Base-by-base conservation (phyloP, 1,140 invertebrate species). In the Diabrotica virgifera region DNA sequence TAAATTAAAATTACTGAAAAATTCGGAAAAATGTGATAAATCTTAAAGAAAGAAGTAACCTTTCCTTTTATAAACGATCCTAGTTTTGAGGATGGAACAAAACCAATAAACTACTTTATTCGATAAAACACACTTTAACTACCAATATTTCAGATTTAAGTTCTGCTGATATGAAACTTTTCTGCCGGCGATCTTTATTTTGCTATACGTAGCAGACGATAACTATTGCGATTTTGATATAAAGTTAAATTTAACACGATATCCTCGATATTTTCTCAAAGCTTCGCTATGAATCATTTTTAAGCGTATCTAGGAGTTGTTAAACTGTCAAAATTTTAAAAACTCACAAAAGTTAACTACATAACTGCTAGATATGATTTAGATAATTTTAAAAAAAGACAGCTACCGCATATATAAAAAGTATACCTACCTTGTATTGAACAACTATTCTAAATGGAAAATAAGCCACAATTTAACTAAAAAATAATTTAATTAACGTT, bases 81-180 rank as follows among this genome's bases (percentile, higher is more conserved):
- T 24, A 24, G 24, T 24, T 46, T 46, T 46, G 8, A n/a, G 40
- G 8, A 10, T n/a, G n/a, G 50, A 60, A 67, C 50, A 51, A 62
- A 60, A 67, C 59, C 57, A 64, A 67, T 64, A 67, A 67, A 59
- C 59, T 52, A 50, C 52, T 55, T 58, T 67, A 64, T 67, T 67
- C 58, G 66, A 64, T 67, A 67, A 67, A 64, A 59, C 60, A 55
- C 62, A 59, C 66, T 67, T 67, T 62, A 67, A 67, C 50, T 54
- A 63, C 62, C 66, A 50, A 67, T 67, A 67, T 67, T 64, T 67
- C 62, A 59, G 62, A 58, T 67, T 67, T 64, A 67, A 64, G 66
- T 67, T 67, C 63, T 67, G 66, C 66, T 67, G 66, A 67, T 67
- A 67, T 67, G 62, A 64, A 67, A 67, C 35, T 67, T 67, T 67